Evolutionary conservation across 2,113 vertebrate species (phyloP), one percentile per base, ranked within the genome.

Genomic region (Seriola dumerili): DNA sequence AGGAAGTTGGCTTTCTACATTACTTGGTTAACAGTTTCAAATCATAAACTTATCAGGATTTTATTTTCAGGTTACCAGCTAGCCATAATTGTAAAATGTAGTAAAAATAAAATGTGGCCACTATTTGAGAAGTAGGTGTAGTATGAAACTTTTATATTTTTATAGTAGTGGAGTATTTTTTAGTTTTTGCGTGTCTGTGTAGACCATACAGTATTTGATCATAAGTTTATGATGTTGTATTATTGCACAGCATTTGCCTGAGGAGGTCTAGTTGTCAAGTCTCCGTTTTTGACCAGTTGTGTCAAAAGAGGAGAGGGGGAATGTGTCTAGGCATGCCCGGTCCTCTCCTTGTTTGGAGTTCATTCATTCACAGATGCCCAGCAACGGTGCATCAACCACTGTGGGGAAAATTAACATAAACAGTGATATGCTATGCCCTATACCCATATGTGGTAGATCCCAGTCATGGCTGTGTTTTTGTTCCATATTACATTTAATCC

Each of bases 311-410:
- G 57, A 48, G 48, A 42, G 29, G 3, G 65, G 59, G 54, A 50
- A 85, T 72, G 13, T 89, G 90, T 83, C 90, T 55, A 72, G 84
- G 42, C 92, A 92, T 77, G 90, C 34, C 85, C 71, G 16, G 59
- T 42, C 50, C 76, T 71, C 40, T 44, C 21, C 75, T 8, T 42
- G 70, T 81, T 69, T 81, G 58, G 48, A 38, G 79, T 90, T 89
- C 66, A 88, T 84, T 90, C 73, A 90, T 92, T 89, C 84, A 85
- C 81, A 82, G 70, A 80, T 75, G n/a, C 48, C 46, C 16, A 23
- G 74, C 68, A 72, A 69, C 59, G 1, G 52, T 9, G 38, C 34
- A 77, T 80, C 16, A 48, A 36, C 68, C 54, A 40, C 80, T 82
- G 80, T 72, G 46, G 62, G 62, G 78, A 68, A 73, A 62, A 75